phyloP scores from a whole-genome alignment of 2,888 invertebrate genomes.

The Cephus sareptanus region DNA sequence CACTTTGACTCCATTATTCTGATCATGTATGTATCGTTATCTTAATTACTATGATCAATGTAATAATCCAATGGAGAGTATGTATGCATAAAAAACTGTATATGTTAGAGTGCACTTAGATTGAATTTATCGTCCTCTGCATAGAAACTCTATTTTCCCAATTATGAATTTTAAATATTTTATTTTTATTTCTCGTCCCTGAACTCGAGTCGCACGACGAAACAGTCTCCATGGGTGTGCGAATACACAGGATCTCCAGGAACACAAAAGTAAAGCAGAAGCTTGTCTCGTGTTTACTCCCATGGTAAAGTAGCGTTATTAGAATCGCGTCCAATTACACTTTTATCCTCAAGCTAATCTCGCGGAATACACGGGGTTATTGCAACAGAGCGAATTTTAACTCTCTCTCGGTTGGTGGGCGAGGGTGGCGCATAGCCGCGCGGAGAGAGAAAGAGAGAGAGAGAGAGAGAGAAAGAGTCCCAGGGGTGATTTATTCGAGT shows the following conservation, averaged over 20 bases:
- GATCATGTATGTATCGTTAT: too few relatives aligned
- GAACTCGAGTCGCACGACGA: background rate
- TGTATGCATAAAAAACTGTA: background rate
- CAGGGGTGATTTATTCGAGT: constrained; percentile 63
- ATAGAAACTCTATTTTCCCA: background rate
- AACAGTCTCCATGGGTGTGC: background rate
- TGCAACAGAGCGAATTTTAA: constrained; percentile 58
- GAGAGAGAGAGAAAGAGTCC: constrained; percentile 41
- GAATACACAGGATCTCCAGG: background rate
- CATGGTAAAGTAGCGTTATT: background rate
- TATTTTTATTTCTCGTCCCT: background rate
- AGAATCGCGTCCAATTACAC: background rate
- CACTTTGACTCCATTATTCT: background rate
- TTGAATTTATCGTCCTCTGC: background rate
- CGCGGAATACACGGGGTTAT: constrained; percentile 39
- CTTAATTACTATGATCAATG: background rate
- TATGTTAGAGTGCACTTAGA: background rate
- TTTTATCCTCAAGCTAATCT: background rate
- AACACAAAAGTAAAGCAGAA: background rate
- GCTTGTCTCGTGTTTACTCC: background rate
- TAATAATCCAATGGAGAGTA: too few relatives aligned
- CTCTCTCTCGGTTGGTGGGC: constrained; percentile 37
- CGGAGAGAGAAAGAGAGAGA: constrained; percentile 44
- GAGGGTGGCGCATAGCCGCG: constrained; percentile 29
- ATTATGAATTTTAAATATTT: background rate